phyloP scores from a whole-genome alignment of 2,888 invertebrate species.

The Leptarthrus brevirostris region DNA sequence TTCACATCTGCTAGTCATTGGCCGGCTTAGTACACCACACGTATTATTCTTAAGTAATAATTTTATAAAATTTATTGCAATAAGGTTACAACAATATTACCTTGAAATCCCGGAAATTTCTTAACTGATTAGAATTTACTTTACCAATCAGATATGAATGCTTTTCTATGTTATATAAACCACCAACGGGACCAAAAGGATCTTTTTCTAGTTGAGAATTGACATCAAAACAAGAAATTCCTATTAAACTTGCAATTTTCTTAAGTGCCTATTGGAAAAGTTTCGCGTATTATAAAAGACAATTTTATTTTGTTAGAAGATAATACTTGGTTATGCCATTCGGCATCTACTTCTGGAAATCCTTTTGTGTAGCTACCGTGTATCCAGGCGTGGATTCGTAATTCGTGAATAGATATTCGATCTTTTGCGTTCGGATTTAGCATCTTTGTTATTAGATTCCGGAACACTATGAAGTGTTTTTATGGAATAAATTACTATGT shows the following conservation, averaged over 20 bases:
- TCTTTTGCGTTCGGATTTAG: slow-evolving; percentile 55
- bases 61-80: too few relatives aligned
- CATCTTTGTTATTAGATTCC: slow-evolving; percentile 56
- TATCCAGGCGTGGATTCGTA: slow-evolving; percentile 57
- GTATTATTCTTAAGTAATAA: background rate
- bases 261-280: slow-evolving; percentile 47
- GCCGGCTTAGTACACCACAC: background rate
- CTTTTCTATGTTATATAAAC: slow-evolving; percentile 73
- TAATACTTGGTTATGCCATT: slow-evolving; percentile 54
- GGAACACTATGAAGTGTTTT: slow-evolving; percentile 55
- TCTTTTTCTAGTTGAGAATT: slow-evolving; percentile 69
- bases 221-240: slow-evolving; percentile 67
- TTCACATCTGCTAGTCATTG: background rate
- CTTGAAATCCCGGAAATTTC: background rate
- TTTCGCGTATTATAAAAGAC: background rate
- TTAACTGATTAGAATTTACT: background rate
- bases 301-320: too few relatives aligned
- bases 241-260: slow-evolving; percentile 69
- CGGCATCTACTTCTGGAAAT: slow-evolving; percentile 52
- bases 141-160: slow-evolving; percentile 48
- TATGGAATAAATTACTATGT: too few relatives aligned
- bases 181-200: slow-evolving; percentile 71
- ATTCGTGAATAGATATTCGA: slow-evolving; percentile 55
- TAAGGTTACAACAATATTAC: background rate
- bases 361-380: slow-evolving; percentile 51